A percentile compares a stretch with the other conserved stretches of the same genome.
These are phyloP conservation scores for Clostera curtula DNA, from an alignment of 2,888 invertebrate species.

Conservation along the genomic window DNA sequence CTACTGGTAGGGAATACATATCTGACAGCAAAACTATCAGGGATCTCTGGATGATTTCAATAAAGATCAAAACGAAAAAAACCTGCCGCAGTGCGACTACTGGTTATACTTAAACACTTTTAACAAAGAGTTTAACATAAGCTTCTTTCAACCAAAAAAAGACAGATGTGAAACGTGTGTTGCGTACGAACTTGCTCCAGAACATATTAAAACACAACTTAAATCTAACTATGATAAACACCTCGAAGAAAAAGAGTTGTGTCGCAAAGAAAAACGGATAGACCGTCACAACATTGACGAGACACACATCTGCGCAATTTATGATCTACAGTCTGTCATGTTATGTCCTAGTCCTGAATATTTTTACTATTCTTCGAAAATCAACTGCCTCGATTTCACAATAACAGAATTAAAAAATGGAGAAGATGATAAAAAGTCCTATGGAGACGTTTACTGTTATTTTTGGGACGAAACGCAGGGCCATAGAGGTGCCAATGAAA, in stretches of 20 bases:
- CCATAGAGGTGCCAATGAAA: conserved; percentile 7
- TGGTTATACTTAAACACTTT: conserved; percentile 13
- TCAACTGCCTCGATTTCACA: conserved; percentile 6
- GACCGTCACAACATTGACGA: conserved; percentile 14
- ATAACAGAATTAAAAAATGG: conserved; percentile 1
- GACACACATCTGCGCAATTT: conserved; percentile 12
- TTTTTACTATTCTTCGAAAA: conserved; percentile 10
- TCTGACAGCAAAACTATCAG: background rate
- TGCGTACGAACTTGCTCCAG: too few species aligned
- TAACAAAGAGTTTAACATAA: conserved; percentile 13
- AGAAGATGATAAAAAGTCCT: conserved; percentile 4
- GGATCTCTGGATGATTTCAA: conserved; percentile 1
- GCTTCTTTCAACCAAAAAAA: conserved; percentile 21
- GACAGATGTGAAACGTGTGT: conserved; percentile 19
- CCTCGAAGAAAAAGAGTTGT: conserved; percentile 15
- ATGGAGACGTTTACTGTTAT: background rate
- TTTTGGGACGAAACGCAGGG: conserved; percentile 11
- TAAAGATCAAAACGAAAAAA: conserved; percentile 1
- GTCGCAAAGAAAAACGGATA: conserved; percentile 15
- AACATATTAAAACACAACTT: conserved; percentile 6
- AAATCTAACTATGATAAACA: conserved; percentile 16
- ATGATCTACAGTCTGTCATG: conserved; percentile 20
- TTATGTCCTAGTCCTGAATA: conserved; percentile 8
- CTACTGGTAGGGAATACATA: conserved; percentile 5
- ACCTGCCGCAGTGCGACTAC: conserved; percentile 5